Evolutionary conservation across 1,140 invertebrate species (phyloP).

Genomic region (Drosophila melanica): DNA sequence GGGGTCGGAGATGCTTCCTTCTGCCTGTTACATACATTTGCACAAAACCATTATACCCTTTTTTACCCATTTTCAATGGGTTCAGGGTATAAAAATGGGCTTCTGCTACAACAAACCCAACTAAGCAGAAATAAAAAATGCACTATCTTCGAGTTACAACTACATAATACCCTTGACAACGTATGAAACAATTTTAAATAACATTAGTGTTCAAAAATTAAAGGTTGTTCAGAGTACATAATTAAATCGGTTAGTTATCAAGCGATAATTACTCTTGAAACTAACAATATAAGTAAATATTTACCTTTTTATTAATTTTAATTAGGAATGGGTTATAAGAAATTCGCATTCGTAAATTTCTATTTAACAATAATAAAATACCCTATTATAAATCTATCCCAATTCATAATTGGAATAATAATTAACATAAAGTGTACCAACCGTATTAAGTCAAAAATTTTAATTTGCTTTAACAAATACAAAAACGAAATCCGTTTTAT

Average conservation of each 20-base stretch:
- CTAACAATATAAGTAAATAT: too few relatives aligned
- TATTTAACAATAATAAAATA: not conserved
- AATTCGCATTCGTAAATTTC: too few relatives aligned
- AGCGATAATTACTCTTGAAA: too few relatives aligned
- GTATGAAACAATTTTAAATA: not conserved
- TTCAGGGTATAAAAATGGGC: not conserved
- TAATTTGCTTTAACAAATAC: constrained; percentile 3
- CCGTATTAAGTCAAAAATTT: constrained; percentile 49
- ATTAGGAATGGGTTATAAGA: too few relatives aligned
- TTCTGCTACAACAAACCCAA: not conserved
- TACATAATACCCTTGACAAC: not conserved
- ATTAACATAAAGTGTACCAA: constrained; percentile 29
- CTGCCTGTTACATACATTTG: too few relatives aligned
- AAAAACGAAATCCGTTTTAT: constrained; percentile 16
- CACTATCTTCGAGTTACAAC: not conserved
- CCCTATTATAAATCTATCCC: not conserved
- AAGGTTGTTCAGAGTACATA: too few relatives aligned
- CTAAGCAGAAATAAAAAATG: not conserved
- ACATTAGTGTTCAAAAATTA: too few relatives aligned
- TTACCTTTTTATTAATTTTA: too few relatives aligned
- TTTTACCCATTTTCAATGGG: too few relatives aligned
- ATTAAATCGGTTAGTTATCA: too few relatives aligned
- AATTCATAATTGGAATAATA: constrained; percentile 18
- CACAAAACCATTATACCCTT: too few relatives aligned
- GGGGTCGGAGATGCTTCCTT: too few relatives aligned